phyloP scores from a whole-genome alignment of 2,113 vertebrate species.

The Rhea pennata region DNA sequence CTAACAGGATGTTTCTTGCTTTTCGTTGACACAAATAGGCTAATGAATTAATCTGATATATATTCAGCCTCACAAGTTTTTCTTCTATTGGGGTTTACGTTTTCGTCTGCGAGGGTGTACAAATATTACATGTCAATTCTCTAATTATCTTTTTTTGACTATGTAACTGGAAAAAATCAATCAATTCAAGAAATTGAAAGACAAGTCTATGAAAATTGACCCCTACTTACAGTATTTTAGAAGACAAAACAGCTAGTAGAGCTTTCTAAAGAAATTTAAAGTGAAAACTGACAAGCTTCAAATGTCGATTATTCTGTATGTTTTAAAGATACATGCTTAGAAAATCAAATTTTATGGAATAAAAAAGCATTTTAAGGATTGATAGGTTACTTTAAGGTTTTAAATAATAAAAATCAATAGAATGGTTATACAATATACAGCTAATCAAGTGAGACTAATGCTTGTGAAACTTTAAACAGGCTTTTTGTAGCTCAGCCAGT shows the following conservation, averaged over 20 bases:
- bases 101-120: not conserved
- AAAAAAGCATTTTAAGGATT: constrained; percentile 18
- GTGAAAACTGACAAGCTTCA: constrained; percentile 22
- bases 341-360: constrained; percentile 47
- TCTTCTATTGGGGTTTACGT: not conserved
- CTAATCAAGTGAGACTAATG: not conserved
- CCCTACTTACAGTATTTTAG: not conserved
- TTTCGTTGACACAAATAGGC: not conserved
- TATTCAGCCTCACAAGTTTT: not conserved
- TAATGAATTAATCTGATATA: not conserved
- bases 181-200: not conserved
- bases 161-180: not conserved
- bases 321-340: constrained; percentile 16
- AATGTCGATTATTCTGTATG: constrained; percentile 23
- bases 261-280: constrained; percentile 21
- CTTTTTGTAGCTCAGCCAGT: not conserved
- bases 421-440: not conserved
- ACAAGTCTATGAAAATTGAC: not conserved
- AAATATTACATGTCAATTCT: not conserved
- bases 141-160: not conserved
- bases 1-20: not conserved
- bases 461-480: not conserved
- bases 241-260: not conserved
- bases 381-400: constrained; percentile 53
- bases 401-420: constrained; percentile 3